Base-by-base conservation (phyloP, 2,113 vertebrate species). In the Pavo muticus region DNA sequence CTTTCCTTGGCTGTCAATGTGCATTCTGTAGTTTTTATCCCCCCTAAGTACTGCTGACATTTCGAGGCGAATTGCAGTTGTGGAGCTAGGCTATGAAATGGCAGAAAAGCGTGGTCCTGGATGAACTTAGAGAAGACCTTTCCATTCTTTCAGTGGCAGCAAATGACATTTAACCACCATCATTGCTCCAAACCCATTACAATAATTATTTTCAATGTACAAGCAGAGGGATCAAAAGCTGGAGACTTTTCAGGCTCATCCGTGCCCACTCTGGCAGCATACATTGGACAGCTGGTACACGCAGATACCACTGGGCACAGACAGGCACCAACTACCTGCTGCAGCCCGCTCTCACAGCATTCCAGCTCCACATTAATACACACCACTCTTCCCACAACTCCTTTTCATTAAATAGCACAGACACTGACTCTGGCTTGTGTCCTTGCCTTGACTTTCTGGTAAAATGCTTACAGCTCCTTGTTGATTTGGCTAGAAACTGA, bases 341-440 rank as follows among this genome's bases (percentile, higher is more conserved):
- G 69, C 8, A 27, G 11, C 70, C 40, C 40, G 2, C 20, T 54
- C 37, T 21, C 17, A 9, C 71, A 29, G 17, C 20, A 18, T 40
- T 75, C 39, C 37, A 8, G 29, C 25, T 14, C 1, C 0, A 29
- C 48, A 23, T 15, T 13, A 45, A 59, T 19, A 32, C 20, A 48
- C 39, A n/a, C 21, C 14, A 14, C 18, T 17, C 21, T 18, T 24
- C 25, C 59, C 5, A 6, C 5, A 59, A 19, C 6, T 1, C 2
- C 18, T 56, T 61, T 37, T 29, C 3, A 21, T 59, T 19, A 70
- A 54, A 52, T 25, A 67, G 29, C 40, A 67, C 17, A 32, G 18
- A 32, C 5, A 19, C 20, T 21, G 40, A 32, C 64, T 44, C 40
- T 32, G 29, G 40, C 20, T 67, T 32, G 30, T 10, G 20, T 67